Evolutionary conservation across 2,113 vertebrate species (phyloP).

Genomic region (Chloroceryle aenea): DNA sequence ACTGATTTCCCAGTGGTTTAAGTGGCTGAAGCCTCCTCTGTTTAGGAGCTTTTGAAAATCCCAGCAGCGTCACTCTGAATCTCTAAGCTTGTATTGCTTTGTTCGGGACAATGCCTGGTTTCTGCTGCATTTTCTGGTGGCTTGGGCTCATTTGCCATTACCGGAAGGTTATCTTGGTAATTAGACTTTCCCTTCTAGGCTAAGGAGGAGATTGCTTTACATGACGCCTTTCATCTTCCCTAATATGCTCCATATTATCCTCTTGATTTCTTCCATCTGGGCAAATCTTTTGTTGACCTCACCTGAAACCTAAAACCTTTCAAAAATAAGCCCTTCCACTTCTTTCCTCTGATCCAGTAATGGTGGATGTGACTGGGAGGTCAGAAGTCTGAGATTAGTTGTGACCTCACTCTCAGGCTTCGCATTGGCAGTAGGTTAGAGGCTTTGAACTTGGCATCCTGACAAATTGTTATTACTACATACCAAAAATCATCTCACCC

Average conservation of each 20-base stretch:
- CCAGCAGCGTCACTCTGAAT: neutral
- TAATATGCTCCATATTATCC: conserved; percentile 43
- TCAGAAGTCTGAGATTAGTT: conserved; percentile 37
- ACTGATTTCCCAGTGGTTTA: neutral
- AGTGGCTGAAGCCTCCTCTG: neutral
- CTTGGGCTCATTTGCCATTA: neutral
- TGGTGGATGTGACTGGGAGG: conserved; percentile 17
- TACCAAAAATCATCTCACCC: conserved; percentile 19
- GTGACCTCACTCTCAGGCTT: conserved; percentile 47
- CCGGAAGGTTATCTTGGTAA: neutral
- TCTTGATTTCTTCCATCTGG: conserved; percentile 69
- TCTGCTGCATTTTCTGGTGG: neutral
- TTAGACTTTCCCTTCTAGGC: conserved; percentile 8
- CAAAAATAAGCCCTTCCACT: conserved; percentile 38
- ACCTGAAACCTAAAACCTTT: conserved; percentile 65
- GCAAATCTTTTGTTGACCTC: conserved; percentile 47
- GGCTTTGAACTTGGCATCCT: conserved; percentile 69
- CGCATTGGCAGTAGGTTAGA: neutral
- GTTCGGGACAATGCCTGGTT: neutral
- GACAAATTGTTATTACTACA: conserved; percentile 53
- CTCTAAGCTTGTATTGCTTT: neutral
- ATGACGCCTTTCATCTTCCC: conserved; percentile 14
- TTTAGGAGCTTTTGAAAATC: neutral
- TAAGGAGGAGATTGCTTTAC: conserved; percentile 47
- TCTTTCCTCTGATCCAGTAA: conserved; percentile 7